phyloP scores from a whole-genome alignment of 2,888 invertebrate genomes.

The Neelides folsomi region DNA sequence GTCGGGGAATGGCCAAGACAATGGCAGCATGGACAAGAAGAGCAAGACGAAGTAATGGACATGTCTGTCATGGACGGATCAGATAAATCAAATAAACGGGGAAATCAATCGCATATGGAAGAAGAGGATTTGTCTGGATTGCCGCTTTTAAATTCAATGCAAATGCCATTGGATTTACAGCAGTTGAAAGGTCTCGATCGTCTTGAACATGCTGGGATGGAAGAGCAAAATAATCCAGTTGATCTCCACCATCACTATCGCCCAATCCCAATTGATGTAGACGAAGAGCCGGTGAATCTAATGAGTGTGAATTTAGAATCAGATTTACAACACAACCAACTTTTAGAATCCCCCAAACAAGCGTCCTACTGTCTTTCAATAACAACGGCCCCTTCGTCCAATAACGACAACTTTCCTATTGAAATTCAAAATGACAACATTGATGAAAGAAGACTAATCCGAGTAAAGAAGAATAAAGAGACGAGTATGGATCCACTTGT shows the following conservation, averaged over 20 bases:
- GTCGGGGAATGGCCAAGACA: too few species aligned
- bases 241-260: slow-evolving; percentile 25
- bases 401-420: too few species aligned
- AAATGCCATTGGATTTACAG: slow-evolving; percentile 29
- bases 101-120: slow-evolving; percentile 14
- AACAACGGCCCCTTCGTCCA: not conserved
- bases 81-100: slow-evolving; percentile 9
- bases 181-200: slow-evolving; percentile 7
- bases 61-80: slow-evolving; percentile 26
- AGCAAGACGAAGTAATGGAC: slow-evolving; percentile 32
- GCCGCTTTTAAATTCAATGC: slow-evolving; percentile 23
- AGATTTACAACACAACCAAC: slow-evolving; percentile 9
- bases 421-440: slow-evolving; percentile 12
- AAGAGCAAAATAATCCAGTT: slow-evolving; percentile 13
- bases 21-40: slow-evolving; percentile 16
- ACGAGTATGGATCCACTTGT: not conserved
- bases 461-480: slow-evolving; percentile 26
- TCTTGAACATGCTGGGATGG: not conserved
- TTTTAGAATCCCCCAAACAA: not conserved
- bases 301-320: slow-evolving; percentile 27
- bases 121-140: slow-evolving; percentile 27
- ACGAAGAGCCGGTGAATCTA: slow-evolving; percentile 31
- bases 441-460: slow-evolving; percentile 28
- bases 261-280: slow-evolving; percentile 7
- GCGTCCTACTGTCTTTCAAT: not conserved